These are phyloP conservation scores for Menidia beryllina DNA, from an alignment of 2,113 vertebrate genomes.

Conservation along the genomic window DNA sequence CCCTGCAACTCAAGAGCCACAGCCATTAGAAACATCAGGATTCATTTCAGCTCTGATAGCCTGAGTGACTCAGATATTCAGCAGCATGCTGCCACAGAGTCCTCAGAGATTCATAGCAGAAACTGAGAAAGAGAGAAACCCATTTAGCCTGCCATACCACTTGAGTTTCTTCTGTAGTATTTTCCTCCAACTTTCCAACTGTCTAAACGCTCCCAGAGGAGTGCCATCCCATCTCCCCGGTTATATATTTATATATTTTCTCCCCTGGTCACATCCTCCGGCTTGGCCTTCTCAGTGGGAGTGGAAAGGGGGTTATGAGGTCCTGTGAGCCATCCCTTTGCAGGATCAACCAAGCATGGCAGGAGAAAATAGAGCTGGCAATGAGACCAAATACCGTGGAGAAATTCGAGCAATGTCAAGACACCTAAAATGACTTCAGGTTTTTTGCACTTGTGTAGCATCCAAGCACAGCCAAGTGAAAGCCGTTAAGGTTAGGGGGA, in stretches of 20 bases:
- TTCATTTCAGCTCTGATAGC: constrained; percentile 70
- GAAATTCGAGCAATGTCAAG: constrained; percentile 27
- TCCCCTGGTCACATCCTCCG: constrained; percentile 29
- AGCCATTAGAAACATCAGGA: constrained; percentile 68
- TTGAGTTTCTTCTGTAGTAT: constrained; percentile 62
- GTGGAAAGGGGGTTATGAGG: constrained; percentile 8
- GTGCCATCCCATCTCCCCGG: constrained; percentile 23
- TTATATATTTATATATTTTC: neutral
- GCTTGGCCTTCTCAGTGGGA: constrained; percentile 44
- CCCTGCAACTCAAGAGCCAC: constrained; percentile 59
- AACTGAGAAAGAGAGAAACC: constrained; percentile 69
- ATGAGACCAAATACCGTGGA: constrained; percentile 28
- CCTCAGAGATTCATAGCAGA: constrained; percentile 71
- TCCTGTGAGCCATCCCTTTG: constrained; percentile 36
- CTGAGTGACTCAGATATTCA: constrained; percentile 72
- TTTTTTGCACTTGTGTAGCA: constrained; percentile 10
- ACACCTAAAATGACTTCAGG: constrained; percentile 1
- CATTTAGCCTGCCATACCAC: constrained; percentile 63
- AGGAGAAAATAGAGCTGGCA: constrained; percentile 46
- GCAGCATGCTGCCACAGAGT: constrained; percentile 57
- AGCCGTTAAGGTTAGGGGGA: neutral
- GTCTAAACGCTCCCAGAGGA: constrained; percentile 73
- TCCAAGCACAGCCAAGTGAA: constrained; percentile 6
- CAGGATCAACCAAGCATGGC: constrained; percentile 42
- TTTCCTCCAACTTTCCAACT: constrained; percentile 60